Evolutionary conservation across 1,140 invertebrate genomes (phyloP).

Genomic region (Eueides isabella): DNA sequence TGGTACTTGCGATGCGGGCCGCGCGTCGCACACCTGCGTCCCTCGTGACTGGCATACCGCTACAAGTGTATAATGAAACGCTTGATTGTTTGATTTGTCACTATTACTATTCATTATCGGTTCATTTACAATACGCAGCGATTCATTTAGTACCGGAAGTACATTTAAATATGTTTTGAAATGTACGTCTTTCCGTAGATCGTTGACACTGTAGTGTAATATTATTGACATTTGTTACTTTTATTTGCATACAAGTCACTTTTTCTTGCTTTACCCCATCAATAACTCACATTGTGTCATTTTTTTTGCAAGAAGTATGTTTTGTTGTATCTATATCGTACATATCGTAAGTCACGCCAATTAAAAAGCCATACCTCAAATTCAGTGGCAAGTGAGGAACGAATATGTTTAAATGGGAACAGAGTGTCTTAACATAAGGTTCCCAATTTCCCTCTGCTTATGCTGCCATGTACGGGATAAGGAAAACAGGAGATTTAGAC

Average conservation of each 20-base stretch:
- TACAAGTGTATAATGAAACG: slow-evolving; percentile 35
- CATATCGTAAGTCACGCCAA: too few relatives aligned
- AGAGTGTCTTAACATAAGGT: too few relatives aligned
- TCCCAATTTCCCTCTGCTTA: too few relatives aligned
- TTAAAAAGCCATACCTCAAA: too few relatives aligned
- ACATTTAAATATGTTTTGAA: not conserved
- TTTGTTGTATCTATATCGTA: too few relatives aligned
- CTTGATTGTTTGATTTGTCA: slow-evolving; percentile 11
- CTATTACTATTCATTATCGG: slow-evolving; percentile 4
- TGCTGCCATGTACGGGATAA: too few relatives aligned
- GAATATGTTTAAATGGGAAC: too few relatives aligned
- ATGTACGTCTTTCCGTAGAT: not conserved
- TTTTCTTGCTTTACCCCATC: too few relatives aligned
- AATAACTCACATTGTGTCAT: too few relatives aligned
- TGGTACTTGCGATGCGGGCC: slow-evolving; percentile 51
- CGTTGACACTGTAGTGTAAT: not conserved
- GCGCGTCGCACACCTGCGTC: slow-evolving; percentile 68
- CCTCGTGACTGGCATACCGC: slow-evolving; percentile 52
- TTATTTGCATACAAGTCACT: not conserved
- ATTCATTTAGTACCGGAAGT: not conserved
- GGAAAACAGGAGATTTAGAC: too few relatives aligned
- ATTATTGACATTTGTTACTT: not conserved
- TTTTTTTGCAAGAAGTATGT: too few relatives aligned
- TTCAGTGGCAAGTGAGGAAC: too few relatives aligned
- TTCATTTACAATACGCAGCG: not conserved